Evolutionary conservation across 2,113 vertebrate species (phyloP).

Genomic region (Heteronetta atricapilla): DNA sequence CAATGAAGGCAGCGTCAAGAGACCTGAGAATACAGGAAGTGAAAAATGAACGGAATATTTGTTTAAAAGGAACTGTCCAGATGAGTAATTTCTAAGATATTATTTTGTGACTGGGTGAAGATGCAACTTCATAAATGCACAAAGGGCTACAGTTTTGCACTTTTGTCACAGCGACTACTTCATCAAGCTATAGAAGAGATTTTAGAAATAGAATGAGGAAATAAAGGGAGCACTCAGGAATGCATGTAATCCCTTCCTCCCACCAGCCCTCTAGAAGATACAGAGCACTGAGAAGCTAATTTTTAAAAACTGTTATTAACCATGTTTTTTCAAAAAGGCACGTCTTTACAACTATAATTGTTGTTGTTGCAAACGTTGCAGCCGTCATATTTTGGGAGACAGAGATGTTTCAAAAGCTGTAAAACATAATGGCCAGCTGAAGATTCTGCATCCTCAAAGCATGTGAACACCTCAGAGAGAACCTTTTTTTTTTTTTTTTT

Average conservation of each 20-base stretch:
- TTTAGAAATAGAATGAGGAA: neutral
- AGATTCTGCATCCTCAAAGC: neutral
- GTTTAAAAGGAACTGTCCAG: neutral
- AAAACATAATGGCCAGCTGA: neutral
- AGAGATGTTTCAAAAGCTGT: neutral
- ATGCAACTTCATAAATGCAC: neutral
- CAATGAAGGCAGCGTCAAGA: neutral
- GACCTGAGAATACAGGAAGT: neutral
- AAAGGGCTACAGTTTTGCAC: neutral
- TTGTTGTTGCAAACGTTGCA: slow-evolving; percentile 39
- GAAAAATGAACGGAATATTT: neutral
- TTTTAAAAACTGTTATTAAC: slow-evolving; percentile 40
- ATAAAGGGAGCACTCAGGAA: neutral
- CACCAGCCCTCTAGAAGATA: neutral
- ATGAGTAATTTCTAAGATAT: neutral
- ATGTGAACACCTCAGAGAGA: neutral
- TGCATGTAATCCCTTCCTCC: neutral
- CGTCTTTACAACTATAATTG: slow-evolving; percentile 6
- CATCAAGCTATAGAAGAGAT: neutral
- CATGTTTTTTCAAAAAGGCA: slow-evolving; percentile 37
- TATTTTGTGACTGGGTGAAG: neutral
- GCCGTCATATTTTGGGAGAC: neutral
- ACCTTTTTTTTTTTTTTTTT: neutral
- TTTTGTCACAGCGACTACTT: neutral
- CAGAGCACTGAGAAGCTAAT: neutral